Base-by-base conservation (phyloP, 2,888 invertebrate genomes). In the Calliphora vomitoria region DNA sequence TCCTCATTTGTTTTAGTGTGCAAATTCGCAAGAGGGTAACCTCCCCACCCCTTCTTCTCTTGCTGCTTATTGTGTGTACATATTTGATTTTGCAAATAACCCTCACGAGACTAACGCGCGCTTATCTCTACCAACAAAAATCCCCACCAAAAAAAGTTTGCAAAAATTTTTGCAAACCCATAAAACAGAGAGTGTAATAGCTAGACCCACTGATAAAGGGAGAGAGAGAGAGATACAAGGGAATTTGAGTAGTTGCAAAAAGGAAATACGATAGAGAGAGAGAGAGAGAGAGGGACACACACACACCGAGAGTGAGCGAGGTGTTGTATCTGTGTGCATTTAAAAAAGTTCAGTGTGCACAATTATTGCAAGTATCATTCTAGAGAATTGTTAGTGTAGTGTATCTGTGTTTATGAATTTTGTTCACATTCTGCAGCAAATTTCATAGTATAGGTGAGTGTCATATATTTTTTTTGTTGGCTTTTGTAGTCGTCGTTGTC, bases 1-100 rank as follows among this genome's bases (percentile, higher is more conserved):
- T 90, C 90, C 89, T 89, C 89, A 88, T 86, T 90, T 86, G 84
- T 87, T 87, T 92, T 92, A 91, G 89, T 90, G 89, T 91, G 92
- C 92, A 91, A 92, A 91, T 92, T 92, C 91, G 89, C 88, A 88
- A 78, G 88, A 83, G 90, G 85, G 80, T 78, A 82, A 53, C 50
- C 60, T 47, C 44, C 8, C 75, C n/a, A 47, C 44, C 47, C 18
- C 15, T 66, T 35, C 53, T n/a, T 68, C 55, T 50, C 68, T 80
- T 18, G 62, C 68, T 75, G 58, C 18, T 2, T 68, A 35, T 18
- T 50, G 15, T 85, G 50, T 47, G 10, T 47, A 47, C 55, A 25
- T 41, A 35, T 31, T 64, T 85, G 35, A 41, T 64, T 81, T 79
- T 85, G 68, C 66, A 71, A 69, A 86, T 87, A 88, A 68, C 76